Evolutionary conservation across 2,797 vertebrate genomes (phyloP).

Genomic region (Decapterus maruadsi): DNA sequence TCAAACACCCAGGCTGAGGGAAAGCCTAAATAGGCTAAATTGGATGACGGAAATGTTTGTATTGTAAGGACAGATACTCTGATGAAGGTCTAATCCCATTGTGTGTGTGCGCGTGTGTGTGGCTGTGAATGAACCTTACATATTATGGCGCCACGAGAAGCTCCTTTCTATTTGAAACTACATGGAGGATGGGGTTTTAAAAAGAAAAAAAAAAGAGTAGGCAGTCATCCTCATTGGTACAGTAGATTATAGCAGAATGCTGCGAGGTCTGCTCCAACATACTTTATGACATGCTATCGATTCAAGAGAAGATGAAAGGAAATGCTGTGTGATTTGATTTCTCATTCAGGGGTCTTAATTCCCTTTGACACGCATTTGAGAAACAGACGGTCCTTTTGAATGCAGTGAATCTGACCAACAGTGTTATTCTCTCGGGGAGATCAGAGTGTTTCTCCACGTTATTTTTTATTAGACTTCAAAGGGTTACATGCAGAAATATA

Average conservation of each 20-base stretch:
- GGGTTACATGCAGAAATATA: conserved; percentile 68
- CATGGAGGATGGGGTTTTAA: too few species aligned
- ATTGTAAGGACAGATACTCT: conserved; percentile 61
- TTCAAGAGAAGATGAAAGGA: conserved; percentile 80
- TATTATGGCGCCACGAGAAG: conserved; percentile 45
- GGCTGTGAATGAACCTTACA: conserved; percentile 48
- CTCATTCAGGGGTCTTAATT: conserved; percentile 75
- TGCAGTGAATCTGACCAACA: conserved; percentile 76
- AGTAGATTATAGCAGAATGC: conserved; percentile 47
- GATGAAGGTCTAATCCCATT: conserved; percentile 52
- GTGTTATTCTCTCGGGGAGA: conserved; percentile 74
- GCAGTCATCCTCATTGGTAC: conserved; percentile 20
- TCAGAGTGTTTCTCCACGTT: conserved; percentile 69
- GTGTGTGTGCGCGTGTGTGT: conserved; percentile 32
- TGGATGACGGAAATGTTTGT: conserved; percentile 67
- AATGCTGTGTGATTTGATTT: conserved; percentile 76
- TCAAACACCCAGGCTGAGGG: conserved; percentile 60
- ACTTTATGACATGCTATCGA: conserved; percentile 74
- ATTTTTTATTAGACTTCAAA: conserved; percentile 81
- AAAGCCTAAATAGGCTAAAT: conserved; percentile 70
- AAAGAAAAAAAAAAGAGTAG: conserved; percentile 29
- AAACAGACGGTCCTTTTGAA: conserved; percentile 75
- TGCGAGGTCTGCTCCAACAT: conserved; percentile 56
- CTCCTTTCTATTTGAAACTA: conserved; percentile 34
- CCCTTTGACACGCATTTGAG: conserved; percentile 64